These are phyloP conservation scores for Antigone vipio DNA, from an alignment of 2,113 vertebrate genomes.

Conservation along the genomic window DNA sequence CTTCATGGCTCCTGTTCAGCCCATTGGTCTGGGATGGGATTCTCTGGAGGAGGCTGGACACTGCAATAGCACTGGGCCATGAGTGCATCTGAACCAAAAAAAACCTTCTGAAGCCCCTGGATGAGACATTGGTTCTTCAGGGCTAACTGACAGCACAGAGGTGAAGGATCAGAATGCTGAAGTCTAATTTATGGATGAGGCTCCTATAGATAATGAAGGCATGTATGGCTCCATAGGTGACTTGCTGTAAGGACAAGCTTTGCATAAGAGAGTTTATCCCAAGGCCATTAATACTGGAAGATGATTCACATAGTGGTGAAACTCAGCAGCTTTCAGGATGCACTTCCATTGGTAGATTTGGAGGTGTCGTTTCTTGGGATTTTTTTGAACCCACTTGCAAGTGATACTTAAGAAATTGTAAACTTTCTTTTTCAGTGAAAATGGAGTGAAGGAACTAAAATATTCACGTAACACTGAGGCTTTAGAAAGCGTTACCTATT, in stretches of 20 bases:
- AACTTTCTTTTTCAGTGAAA: not conserved
- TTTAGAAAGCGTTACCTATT: not conserved
- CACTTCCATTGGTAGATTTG: fast-evolving
- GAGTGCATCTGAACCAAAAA: not conserved
- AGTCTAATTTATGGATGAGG: no score
- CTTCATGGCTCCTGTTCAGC: not conserved
- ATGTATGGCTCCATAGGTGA: fast-evolving
- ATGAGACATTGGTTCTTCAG: not conserved
- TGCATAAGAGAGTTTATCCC: not conserved
- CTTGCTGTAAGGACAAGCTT: not conserved
- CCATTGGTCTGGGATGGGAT: fast-evolving
- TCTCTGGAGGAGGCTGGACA: fast-evolving
- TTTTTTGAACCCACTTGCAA: not conserved
- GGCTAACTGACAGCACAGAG: fast-evolving
- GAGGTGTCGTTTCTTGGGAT: not conserved
- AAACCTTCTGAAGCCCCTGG: not conserved
- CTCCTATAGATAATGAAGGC: not conserved
- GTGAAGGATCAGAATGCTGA: fast-evolving
- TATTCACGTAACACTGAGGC: fast-evolving
- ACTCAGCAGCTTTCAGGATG: not conserved
- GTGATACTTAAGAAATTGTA: not conserved
- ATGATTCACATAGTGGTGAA: not conserved
- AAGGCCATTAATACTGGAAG: not conserved
- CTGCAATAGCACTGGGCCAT: no score
- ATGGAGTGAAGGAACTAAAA: not conserved